Base-by-base conservation (phyloP, 2,888 invertebrate species). In the Argynnis bischoffii region DNA sequence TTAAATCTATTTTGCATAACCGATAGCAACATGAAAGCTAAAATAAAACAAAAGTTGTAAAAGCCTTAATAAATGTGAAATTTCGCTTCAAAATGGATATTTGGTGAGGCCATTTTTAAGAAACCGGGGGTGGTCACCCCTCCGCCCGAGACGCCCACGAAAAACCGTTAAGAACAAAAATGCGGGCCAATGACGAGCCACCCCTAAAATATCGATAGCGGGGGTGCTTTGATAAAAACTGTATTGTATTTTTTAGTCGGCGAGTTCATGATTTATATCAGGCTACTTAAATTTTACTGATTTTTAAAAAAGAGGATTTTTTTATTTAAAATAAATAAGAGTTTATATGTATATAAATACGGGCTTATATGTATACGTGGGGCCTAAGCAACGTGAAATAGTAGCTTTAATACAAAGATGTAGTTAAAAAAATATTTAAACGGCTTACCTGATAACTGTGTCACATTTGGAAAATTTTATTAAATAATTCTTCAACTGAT, bases 81-180 rank as follows among this genome's bases (percentile, higher is more conserved):
- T 55, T 60, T 66, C 55, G 47, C 60, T 60, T 48, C 59, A 8
- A 59, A 66, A 47, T 61, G 60, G 54, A 59, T 65, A 59, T 65
- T 59, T 51, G 57, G 65, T 65, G 54, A 64, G 47, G 59, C 60
- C 68, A 68, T 68, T 68, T 68, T 68, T 64, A 68, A 68, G 68
- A 64, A 68, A 64, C 68, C 46, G 48, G 51, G 57, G 56, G 65
- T 55, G 54, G 54, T 53, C 21, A 48, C 54, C 48, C 26, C 53
- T 55, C 69, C 79, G 76, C 76, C 79, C 69, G 80, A 80, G 82
- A 84, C 90, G 88, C 89, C 90, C 85, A 87, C 87, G 78, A 91
- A 91, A 91, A 90, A 90, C 81, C 89, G 88, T 88, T 87, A 84
- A 87, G 84, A 85, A 91, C 90, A 90, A 91, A 91, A 90, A 90